phyloP scores from a whole-genome alignment of 1,140 invertebrate species.

The Scaptomyza graminum region DNA sequence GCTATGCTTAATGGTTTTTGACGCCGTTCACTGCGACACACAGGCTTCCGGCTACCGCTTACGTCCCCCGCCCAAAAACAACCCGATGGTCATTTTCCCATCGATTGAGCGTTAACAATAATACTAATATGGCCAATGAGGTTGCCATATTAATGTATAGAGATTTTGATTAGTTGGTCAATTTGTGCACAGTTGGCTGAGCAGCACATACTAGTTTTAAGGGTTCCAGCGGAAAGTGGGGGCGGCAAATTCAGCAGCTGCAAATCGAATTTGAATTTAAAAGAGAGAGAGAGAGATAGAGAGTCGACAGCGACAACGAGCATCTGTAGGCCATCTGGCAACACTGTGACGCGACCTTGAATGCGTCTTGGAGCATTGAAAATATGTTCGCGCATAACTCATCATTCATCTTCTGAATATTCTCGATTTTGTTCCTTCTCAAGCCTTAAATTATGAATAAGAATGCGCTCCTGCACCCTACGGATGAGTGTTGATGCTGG shows the following conservation, averaged over 20 bases:
- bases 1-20: slow-evolving; percentile 70
- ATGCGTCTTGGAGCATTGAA: slow-evolving; percentile 22
- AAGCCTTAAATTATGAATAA: slow-evolving; percentile 42
- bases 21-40: slow-evolving; percentile 39
- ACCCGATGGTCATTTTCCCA: slow-evolving; percentile 55
- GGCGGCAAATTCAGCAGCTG: slow-evolving; percentile 9
- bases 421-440: slow-evolving; percentile 1
- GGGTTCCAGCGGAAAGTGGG: neutral
- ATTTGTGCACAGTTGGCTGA: slow-evolving; percentile 55
- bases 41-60: slow-evolving; percentile 46
- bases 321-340: slow-evolving; percentile 41
- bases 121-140: slow-evolving; percentile 33
- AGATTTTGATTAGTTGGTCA: slow-evolving; percentile 70
- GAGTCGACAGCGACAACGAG: slow-evolving; percentile 17
- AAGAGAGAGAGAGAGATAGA: neutral
- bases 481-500: slow-evolving; percentile 1
- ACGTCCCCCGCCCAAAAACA: neutral
- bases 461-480: slow-evolving; percentile 51
- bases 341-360: slow-evolving; percentile 47
- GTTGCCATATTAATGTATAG: neutral
- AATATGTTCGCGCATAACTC: slow-evolving; percentile 28
- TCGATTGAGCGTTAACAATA: slow-evolving; percentile 49
- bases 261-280: neutral
- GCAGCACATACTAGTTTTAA: neutral
- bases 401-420: neutral